Evolutionary conservation across 2,113 vertebrate species (phyloP).

Genomic region (Macrotis lagotis): DNA sequence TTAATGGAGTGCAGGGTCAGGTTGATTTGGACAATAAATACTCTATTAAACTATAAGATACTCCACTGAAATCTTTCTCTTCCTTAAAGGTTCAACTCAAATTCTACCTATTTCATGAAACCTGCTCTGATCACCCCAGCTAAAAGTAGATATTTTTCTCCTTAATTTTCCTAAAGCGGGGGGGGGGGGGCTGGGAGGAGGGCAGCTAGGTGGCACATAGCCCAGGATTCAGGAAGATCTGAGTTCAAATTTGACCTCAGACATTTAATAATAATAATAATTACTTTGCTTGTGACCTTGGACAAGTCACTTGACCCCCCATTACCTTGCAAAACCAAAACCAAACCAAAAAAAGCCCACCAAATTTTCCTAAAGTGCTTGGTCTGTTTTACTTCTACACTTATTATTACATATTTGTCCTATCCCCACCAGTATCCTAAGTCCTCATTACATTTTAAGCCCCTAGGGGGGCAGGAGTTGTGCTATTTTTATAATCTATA

Average conservation of each 20-base stretch:
- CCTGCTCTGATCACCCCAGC: neutral
- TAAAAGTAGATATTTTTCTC: neutral
- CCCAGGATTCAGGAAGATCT: too few relatives aligned
- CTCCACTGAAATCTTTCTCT: neutral
- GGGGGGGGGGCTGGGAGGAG: too few relatives aligned
- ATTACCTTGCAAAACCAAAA: too few relatives aligned
- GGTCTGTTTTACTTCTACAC: neutral
- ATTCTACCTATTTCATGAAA: neutral
- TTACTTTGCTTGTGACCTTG: too few relatives aligned
- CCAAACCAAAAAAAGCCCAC: too few relatives aligned
- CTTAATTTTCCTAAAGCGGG: neutral
- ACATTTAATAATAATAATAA: too few relatives aligned
- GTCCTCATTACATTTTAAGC: neutral
- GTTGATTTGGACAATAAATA: neutral
- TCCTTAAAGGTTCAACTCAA: neutral
- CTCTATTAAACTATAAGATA: neutral
- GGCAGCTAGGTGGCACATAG: too few relatives aligned
- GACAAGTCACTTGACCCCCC: too few relatives aligned
- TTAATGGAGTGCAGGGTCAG: neutral
- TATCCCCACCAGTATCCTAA: neutral
- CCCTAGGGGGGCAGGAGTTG: neutral
- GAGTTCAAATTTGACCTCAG: too few relatives aligned
- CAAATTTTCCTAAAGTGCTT: neutral
- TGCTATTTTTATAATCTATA: neutral
- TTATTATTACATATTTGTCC: neutral